Conservation (phyloP, 1,140 invertebrate genomes). For the Saccostrea glomerata region DNA sequence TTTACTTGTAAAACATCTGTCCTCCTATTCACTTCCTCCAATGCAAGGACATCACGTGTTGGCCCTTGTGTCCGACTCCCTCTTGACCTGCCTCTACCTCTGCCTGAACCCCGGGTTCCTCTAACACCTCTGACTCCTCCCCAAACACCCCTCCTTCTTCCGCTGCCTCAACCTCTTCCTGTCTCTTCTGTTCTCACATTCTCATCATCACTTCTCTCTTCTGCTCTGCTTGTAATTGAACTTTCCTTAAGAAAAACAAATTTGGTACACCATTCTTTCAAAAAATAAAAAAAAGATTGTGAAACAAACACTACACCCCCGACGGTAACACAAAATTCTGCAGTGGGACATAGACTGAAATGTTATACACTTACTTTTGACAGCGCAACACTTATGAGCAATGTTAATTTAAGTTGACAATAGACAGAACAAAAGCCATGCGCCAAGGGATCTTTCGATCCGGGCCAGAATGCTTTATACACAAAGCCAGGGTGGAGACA, state of each 20-base stretch:
- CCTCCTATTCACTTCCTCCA: neutral
- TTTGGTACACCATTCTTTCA: neutral
- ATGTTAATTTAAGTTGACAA: neutral
- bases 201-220: too few species aligned
- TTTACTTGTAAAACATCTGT: slow-evolving; percentile 13
- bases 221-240: too few species aligned
- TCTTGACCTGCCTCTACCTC: slow-evolving; percentile 11
- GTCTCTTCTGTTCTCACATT: too few species aligned
- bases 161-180: too few species aligned
- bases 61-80: neutral
- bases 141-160: neutral
- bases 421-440: neutral
- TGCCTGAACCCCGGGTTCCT: neutral
- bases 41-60: neutral
- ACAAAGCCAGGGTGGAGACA: neutral
- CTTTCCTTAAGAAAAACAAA: too few species aligned
- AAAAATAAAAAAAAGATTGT: neutral
- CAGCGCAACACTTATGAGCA: neutral
- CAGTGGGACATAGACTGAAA: neutral
- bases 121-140: neutral
- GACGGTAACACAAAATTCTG: neutral
- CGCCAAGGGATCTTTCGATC: neutral
- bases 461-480: too few species aligned
- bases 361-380: neutral
- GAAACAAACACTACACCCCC: neutral